A percentile compares a stretch with the other conserved stretches of the same genome.
phyloP scores from a whole-genome alignment of 2,113 vertebrate genomes.

The Sigmodon hispidus region DNA sequence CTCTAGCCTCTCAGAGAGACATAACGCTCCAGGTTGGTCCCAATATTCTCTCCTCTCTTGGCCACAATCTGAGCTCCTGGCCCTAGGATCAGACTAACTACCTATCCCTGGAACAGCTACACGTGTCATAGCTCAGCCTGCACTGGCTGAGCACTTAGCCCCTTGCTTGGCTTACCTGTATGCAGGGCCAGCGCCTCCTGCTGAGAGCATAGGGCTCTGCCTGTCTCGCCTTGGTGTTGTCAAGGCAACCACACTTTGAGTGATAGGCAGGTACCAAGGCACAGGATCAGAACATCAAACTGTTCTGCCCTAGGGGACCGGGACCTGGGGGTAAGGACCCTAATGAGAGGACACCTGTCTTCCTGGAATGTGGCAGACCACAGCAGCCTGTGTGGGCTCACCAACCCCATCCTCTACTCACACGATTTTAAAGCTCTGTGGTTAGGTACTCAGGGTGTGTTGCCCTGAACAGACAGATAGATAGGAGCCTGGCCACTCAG shows the following conservation, averaged over 20 bases:
- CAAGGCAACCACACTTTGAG: conserved; percentile 63
- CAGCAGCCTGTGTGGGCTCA: background rate
- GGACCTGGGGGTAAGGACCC: background rate
- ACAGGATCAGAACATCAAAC: conserved; percentile 31
- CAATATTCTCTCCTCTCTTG: background rate
- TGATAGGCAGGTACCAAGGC: conserved; percentile 49
- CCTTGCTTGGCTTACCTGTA: background rate
- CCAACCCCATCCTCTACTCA: background rate
- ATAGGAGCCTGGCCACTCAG: background rate
- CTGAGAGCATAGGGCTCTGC: conserved; percentile 25
- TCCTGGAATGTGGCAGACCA: background rate
- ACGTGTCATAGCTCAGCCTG: background rate
- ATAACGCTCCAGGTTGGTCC: background rate
- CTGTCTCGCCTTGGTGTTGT: conserved; percentile 50
- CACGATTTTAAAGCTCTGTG: background rate
- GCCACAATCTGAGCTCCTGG: background rate
- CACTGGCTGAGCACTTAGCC: background rate
- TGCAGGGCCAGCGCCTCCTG: background rate
- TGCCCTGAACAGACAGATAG: background rate
- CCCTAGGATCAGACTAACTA: background rate
- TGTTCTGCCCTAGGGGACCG: background rate
- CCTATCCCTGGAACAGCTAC: background rate
- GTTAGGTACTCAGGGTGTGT: background rate
- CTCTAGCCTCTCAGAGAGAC: background rate
- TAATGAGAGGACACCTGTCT: background rate